These are phyloP conservation scores for Lacerta bilineata DNA, from an alignment of 2,797 vertebrate genomes.

Conservation along the genomic window DNA sequence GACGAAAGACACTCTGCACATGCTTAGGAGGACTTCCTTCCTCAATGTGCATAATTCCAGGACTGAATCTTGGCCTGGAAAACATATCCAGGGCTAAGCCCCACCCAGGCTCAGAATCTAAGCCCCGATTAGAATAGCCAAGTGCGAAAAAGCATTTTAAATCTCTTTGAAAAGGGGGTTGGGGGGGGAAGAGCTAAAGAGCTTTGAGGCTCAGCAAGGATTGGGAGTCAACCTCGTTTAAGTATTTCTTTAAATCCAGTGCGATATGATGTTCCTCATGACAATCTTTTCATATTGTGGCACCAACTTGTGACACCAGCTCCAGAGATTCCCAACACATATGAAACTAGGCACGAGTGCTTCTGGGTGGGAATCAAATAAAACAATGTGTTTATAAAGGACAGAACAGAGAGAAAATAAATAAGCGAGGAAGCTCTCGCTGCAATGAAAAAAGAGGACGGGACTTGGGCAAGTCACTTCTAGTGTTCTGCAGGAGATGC, in stretches of 20 bases:
- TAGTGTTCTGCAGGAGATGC: too few species aligned
- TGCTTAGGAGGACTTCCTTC: background rate
- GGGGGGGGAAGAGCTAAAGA: slow-evolving; percentile 44
- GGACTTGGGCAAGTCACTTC: background rate
- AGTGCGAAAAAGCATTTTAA: slow-evolving; percentile 60
- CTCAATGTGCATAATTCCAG: background rate
- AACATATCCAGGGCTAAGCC: background rate
- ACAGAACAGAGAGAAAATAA: background rate
- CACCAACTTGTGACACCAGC: background rate
- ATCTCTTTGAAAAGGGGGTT: slow-evolving; percentile 58
- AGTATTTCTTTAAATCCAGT: background rate
- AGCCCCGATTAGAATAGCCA: slow-evolving; percentile 33
- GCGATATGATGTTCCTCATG: accelerated
- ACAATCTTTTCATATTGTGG: accelerated
- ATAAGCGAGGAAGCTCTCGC: background rate
- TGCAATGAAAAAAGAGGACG: background rate
- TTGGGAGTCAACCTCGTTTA: background rate
- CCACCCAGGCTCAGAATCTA: background rate
- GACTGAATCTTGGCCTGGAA: background rate
- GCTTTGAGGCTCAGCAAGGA: slow-evolving; percentile 62
- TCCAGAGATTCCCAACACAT: background rate
- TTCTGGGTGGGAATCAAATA: background rate
- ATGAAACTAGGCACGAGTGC: background rate
- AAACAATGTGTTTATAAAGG: background rate
- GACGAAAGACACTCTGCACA: background rate